These are phyloP conservation scores for Drosophila aff. DNA, from an alignment of 1,140 invertebrate species.

Conservation along the genomic window DNA sequence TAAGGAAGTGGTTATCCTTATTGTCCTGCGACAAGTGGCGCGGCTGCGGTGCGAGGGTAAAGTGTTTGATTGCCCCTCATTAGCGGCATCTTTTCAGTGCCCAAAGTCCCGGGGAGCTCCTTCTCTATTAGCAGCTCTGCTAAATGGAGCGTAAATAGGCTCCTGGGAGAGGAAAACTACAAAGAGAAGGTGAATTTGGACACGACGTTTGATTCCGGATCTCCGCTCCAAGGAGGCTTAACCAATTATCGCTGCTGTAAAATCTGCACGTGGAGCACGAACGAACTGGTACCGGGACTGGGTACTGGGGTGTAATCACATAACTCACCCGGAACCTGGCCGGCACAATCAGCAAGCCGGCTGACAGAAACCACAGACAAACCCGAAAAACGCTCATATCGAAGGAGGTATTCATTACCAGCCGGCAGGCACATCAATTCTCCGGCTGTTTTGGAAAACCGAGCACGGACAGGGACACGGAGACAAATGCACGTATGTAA, in stretches of 20 bases:
- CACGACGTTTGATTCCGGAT: conserved; percentile 10
- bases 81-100: conserved; percentile 26
- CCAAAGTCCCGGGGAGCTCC: neutral
- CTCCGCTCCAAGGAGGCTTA: neutral
- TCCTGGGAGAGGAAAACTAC: neutral
- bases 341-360: conserved; percentile 17
- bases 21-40: conserved; percentile 43
- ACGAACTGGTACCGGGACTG: neutral
- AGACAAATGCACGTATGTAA: conserved; percentile 78
- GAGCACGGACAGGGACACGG: conserved; percentile 34
- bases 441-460: conserved; percentile 57
- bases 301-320: neutral
- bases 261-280: conserved; percentile 12
- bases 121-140: conserved; percentile 26
- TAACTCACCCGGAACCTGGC: conserved; percentile 18
- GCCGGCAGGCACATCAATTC: conserved; percentile 69
- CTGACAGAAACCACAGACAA: conserved; percentile 27
- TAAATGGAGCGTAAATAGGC: conserved; percentile 35
- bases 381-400: conserved; percentile 49
- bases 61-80: conserved; percentile 62
- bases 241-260: conserved; percentile 42
- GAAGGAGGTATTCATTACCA: conserved; percentile 74
- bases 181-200: neutral
- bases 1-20: conserved; percentile 56
- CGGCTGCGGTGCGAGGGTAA: conserved; percentile 11